phyloP scores from a whole-genome alignment of 2,888 invertebrate genomes.

The Caenorhabditis sinica region DNA sequence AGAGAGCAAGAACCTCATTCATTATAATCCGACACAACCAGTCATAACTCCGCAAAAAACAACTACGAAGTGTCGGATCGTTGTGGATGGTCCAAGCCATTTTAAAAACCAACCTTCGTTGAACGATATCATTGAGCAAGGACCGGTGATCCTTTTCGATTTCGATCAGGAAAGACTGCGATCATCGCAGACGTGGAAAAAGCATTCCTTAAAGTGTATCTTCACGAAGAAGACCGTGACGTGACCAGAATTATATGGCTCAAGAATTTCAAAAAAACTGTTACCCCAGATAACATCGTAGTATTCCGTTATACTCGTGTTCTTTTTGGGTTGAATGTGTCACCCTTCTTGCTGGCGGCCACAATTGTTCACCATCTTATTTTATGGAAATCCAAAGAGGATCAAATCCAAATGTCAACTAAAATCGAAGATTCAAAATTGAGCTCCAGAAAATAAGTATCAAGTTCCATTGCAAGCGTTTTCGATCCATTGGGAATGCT shows the following conservation, averaged over 20 bases:
- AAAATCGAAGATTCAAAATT: too few species aligned
- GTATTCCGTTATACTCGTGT: constrained; percentile 57
- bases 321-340: constrained; percentile 63
- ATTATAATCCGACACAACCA: background rate
- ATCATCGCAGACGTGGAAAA: constrained; percentile 66
- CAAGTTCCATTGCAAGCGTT: too few species aligned
- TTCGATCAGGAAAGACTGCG: constrained; percentile 25
- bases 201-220: too few species aligned
- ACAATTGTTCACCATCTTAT: constrained; percentile 63
- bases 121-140: background rate
- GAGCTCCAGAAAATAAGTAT: too few species aligned
- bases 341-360: constrained; percentile 64
- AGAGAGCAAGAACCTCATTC: too few species aligned
- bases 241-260: constrained; percentile 65
- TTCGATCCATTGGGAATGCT: too few species aligned
- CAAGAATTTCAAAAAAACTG: constrained; percentile 34
- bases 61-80: background rate
- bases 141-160: constrained; percentile 28
- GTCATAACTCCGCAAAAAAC: background rate
- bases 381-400: too few species aligned
- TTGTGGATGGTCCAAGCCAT: background rate
- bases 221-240: constrained; percentile 49
- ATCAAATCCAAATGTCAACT: too few species aligned
- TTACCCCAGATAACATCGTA: constrained; percentile 39
- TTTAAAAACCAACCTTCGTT: background rate